Base-by-base conservation (phyloP, 2,113 vertebrate species). In the Chinchilla lanigera region DNA sequence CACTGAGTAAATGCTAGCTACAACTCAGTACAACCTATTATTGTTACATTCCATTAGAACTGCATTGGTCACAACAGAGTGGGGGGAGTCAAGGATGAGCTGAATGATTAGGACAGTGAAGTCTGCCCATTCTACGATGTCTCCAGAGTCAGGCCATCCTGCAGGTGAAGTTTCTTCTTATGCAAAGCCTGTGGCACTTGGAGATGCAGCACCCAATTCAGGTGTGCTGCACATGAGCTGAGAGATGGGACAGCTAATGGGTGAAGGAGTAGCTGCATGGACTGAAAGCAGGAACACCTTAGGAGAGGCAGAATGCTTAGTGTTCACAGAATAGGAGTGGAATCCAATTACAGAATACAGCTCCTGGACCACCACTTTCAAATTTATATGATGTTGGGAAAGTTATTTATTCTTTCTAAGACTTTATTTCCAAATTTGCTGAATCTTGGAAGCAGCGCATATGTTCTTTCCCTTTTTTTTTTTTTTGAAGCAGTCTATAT, bases 391-490 rank as follows among this genome's bases (percentile, higher is more conserved):
- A 50, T 8, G 35, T 28, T 77, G 73, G 65, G 35, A 80, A 86
- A 47, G 54, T 61, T 93, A 82, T 16, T 83, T 61, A 80, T 28
- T 22, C 38, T 83, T 96, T 96, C 41, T 58, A 93, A 90, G 89
- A 20, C 35, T 41, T 56, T 41, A 35, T 81, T 93, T 90, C 65
- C 67, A 95, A 96, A 81, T 77, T 90, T 4, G 56, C 30, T 30
- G 38, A 73, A 73, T 73, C 19, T 41, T 73, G 20, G 69, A 41
- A 41, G 35, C 17, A 38, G 35, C 67, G 8, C 13, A 69, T n/a
- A n/a, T n/a, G 35, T n/a, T 69, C 65, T n/a, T n/a, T n/a, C n/a
- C n/a, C n/a, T n/a, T n/a, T n/a, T n/a, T n/a, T n/a, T n/a, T n/a
- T n/a, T n/a, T n/a, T n/a, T n/a, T n/a, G n/a, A n/a, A n/a, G n/a